Conservation (phyloP, 2,888 invertebrate genomes). For the Byasa hedistus region DNA sequence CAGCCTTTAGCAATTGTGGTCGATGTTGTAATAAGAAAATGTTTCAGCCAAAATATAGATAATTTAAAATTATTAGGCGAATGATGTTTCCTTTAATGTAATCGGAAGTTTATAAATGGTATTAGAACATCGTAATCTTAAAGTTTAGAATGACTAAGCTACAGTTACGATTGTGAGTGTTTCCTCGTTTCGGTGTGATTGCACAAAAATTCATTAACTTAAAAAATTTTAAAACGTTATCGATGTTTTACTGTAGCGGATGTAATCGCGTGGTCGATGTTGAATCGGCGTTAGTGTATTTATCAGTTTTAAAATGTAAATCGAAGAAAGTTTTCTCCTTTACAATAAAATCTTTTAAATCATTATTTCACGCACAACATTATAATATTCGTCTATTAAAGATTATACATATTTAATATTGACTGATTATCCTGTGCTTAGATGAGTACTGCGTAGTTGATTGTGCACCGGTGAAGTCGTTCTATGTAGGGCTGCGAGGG, state of each 20-base stretch:
- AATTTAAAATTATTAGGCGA: too few species aligned
- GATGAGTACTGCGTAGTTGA: slow-evolving; percentile 27
- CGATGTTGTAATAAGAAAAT: too few species aligned
- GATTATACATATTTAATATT: slow-evolving; percentile 32
- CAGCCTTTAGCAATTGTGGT: too few species aligned
- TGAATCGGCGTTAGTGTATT: too few species aligned
- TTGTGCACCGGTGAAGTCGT: slow-evolving; percentile 24
- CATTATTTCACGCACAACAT: slow-evolving; percentile 26
- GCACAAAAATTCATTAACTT: background rate
- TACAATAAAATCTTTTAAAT: background rate
- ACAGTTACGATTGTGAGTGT: background rate
- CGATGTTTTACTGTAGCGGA: too few species aligned
- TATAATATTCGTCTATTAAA: slow-evolving; percentile 11
- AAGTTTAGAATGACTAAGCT: background rate
- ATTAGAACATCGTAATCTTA: slow-evolving; percentile 11
- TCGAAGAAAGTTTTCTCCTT: background rate
- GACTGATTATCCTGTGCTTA: slow-evolving; percentile 40
- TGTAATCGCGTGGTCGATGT: too few species aligned
- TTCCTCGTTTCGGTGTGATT: background rate
- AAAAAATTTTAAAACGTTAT: too few species aligned
- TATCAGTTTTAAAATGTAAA: background rate
- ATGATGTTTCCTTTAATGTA: background rate
- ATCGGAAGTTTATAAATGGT: background rate
- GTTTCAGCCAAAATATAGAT: too few species aligned
- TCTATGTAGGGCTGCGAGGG: slow-evolving; percentile 17